These are phyloP conservation scores for Siphamia tubifer DNA, from an alignment of 2,113 vertebrate species.

Conservation along the genomic window DNA sequence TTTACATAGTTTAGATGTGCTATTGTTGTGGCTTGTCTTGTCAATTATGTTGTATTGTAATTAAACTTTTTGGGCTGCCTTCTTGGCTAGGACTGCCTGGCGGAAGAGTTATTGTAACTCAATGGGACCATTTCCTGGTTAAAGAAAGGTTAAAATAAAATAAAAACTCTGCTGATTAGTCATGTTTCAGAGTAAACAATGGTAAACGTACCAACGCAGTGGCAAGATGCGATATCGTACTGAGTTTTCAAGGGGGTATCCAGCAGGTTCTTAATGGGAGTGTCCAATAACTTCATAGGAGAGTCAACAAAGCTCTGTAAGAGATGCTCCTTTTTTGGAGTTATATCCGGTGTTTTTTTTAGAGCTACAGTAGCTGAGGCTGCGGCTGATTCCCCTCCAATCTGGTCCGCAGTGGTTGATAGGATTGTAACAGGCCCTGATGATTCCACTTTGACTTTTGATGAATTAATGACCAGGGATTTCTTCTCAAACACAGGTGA, in stretches of 20 bases:
- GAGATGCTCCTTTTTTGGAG: slow-evolving; percentile 87
- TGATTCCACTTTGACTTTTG: slow-evolving; percentile 90
- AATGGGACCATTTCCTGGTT: no score
- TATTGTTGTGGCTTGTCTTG: no score
- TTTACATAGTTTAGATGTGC: no score
- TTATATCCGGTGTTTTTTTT: slow-evolving; percentile 80
- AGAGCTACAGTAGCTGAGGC: slow-evolving; percentile 32
- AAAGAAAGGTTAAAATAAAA: not conserved
- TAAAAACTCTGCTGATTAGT: not conserved
- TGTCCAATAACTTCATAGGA: slow-evolving; percentile 92
- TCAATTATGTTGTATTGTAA: no score
- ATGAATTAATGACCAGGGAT: slow-evolving; percentile 83
- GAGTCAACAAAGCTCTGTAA: slow-evolving; percentile 93
- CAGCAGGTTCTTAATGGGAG: slow-evolving; percentile 92
- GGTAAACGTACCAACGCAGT: slow-evolving; percentile 90
- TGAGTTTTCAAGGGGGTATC: slow-evolving; percentile 96
- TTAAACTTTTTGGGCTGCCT: no score
- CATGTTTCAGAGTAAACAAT: not conserved
- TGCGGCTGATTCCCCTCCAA: slow-evolving; percentile 52
- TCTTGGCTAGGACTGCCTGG: no score
- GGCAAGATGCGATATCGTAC: slow-evolving; percentile 95
- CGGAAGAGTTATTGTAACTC: no score
- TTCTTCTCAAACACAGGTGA: slow-evolving; percentile 91
- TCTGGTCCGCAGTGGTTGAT: slow-evolving; percentile 80
- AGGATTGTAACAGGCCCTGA: slow-evolving; percentile 87